Conservation (phyloP, 2,888 invertebrate species). For the Drosophila kanekoi region DNA sequence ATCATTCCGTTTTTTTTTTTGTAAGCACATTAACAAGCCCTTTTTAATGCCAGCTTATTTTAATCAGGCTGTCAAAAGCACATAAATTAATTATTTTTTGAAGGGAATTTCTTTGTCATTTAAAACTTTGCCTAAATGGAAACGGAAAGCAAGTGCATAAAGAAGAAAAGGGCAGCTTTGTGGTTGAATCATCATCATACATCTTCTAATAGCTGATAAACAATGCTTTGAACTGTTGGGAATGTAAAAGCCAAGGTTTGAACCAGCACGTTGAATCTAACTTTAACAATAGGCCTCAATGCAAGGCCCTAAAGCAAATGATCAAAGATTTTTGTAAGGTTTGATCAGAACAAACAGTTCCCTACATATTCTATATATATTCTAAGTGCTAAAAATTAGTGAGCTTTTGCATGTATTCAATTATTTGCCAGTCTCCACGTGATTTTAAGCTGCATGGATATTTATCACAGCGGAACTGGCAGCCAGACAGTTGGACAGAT, state of each 20-base stretch:
- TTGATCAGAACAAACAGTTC: too few relatives aligned
- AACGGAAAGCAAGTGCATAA: background rate
- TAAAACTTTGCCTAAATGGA: background rate
- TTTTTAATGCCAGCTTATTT: slow-evolving; percentile 2
- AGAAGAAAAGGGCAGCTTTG: background rate
- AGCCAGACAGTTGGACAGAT: slow-evolving; percentile 12
- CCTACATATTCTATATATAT: too few relatives aligned
- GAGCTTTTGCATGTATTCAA: background rate
- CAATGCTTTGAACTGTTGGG: too few relatives aligned
- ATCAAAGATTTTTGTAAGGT: too few relatives aligned
- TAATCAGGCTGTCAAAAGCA: slow-evolving; percentile 8
- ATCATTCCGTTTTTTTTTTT: background rate
- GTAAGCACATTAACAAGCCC: background rate
- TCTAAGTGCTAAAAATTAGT: too few relatives aligned
- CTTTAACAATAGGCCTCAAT: too few relatives aligned
- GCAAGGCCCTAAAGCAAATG: too few relatives aligned
- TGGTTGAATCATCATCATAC: too few relatives aligned
- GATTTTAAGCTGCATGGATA: slow-evolving; percentile 16
- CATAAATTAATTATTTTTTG: slow-evolving; percentile 10
- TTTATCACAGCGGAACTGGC: background rate
- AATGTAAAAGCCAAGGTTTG: too few relatives aligned
- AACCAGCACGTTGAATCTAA: too few relatives aligned
- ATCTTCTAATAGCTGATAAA: too few relatives aligned
- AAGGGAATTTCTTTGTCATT: background rate
- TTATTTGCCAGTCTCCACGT: slow-evolving; percentile 2